Conservation (phyloP, 2,888 invertebrate species). For the Gandaritis pyraliata region DNA sequence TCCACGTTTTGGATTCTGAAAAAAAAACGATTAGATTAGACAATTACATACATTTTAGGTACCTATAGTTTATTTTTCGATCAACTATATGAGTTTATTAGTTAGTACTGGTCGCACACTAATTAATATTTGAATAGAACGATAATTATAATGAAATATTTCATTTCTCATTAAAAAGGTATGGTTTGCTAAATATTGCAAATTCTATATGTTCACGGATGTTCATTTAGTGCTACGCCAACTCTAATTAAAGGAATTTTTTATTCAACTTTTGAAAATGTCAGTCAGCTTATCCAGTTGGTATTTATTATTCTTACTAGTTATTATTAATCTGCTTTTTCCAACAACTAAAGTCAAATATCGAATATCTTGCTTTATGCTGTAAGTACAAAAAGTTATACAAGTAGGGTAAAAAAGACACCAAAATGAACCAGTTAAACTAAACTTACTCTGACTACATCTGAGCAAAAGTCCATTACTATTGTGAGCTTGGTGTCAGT, state of each 20-base stretch:
- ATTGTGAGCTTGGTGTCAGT: conserved; percentile 95
- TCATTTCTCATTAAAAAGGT: background rate
- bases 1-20: conserved; percentile 92
- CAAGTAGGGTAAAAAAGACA: background rate
- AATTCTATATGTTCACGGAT: background rate
- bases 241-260: background rate
- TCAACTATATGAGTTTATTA: too few species aligned
- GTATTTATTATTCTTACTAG: too few species aligned
- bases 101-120: background rate
- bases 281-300: background rate
- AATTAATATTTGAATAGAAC: background rate
- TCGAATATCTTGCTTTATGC: too few species aligned
- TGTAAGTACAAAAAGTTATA: too few species aligned
- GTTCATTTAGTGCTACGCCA: background rate
- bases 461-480: conserved; percentile 96
- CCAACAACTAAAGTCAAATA: too few species aligned
- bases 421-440: background rate
- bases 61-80: too few species aligned
- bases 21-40: background rate
- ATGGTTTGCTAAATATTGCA: background rate
- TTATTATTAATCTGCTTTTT: too few species aligned
- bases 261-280: background rate
- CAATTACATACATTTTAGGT: too few species aligned
- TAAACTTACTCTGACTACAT: conserved; percentile 89
- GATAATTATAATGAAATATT: background rate